Base-by-base conservation (phyloP, 1,140 invertebrate genomes). In the Zaprionus kolodkinae region DNA sequence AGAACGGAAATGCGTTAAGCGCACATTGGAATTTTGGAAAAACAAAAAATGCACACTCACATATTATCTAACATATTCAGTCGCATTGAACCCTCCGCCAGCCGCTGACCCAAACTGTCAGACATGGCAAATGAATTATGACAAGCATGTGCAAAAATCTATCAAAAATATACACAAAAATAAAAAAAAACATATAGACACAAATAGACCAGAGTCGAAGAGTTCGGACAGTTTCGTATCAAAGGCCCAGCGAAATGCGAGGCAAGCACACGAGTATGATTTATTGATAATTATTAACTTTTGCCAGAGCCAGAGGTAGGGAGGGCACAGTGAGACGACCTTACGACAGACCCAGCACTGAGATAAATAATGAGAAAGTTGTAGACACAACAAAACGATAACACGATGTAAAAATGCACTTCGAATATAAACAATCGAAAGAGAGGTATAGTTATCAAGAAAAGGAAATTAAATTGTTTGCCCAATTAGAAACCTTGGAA, bases 81-180 rank as follows among this genome's bases (percentile, higher is more conserved):
- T 63, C 61, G 54, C 57, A 50, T 36, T 65, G 43, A 72, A 70
- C 66, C 62, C 55, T 68, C 30, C 35, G 60, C 40, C 43, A 63
- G 65, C 11, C 59, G 13, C 15, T 13, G 72, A 80, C 74, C 80
- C 45, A 9, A 30, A 52, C 83, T 88, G 84, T 87, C 84, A 81
- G 57, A 21, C 25, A 12, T 59, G 45, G 30, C 33, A n/a, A 36
- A 83, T 87, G 73, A 87, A 83, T 88, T 87, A 88, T 87, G 57
- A 73, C 79, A 83, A 88, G 48, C 83, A 88, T 87, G 84, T 87
- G 83, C 83, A 83, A 72, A 87, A 87, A 88, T 88, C 83, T 83
- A 83, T 82, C 68, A 86, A 63, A 67, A 83, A 79, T 81, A 78
- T 78, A 30, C 27, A 21, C 55, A 78, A 63, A 63, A 76, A 56